These are phyloP conservation scores for Miniopterus natalensis DNA, from an alignment of 2,113 vertebrate genomes.

Conservation along the genomic window DNA sequence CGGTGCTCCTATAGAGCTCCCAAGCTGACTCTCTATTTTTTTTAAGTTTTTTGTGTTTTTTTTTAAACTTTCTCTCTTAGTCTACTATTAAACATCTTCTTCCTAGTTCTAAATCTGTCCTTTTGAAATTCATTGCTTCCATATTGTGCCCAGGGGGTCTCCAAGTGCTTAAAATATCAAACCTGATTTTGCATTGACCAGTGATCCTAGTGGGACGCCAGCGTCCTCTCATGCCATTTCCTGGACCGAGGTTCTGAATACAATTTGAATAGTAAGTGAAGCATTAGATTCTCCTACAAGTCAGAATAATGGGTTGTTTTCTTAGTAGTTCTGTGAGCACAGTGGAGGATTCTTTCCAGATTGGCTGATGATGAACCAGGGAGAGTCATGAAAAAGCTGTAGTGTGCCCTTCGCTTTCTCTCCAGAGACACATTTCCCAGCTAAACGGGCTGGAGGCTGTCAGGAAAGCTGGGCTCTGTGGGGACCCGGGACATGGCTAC, in stretches of 20 bases:
- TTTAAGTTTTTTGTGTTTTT: neutral
- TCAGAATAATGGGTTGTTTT: neutral
- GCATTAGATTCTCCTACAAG: neutral
- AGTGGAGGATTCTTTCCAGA: neutral
- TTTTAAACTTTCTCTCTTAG: neutral
- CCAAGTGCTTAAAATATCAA: neutral
- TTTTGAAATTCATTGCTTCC: constrained; percentile 1
- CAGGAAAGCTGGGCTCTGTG: neutral
- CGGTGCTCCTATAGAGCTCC: neutral
- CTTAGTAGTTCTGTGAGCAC: neutral
- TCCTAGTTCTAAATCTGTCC: neutral
- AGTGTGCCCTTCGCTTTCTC: neutral
- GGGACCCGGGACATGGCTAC: neutral
- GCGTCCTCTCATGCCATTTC: neutral
- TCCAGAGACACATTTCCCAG: neutral
- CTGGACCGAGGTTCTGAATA: neutral
- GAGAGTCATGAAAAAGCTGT: neutral
- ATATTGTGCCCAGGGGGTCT: neutral
- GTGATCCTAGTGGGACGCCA: neutral
- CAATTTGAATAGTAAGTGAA: neutral
- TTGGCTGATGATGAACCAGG: neutral
- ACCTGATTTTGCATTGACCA: neutral
- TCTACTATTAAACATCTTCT: neutral
- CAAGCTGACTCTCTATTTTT: neutral
- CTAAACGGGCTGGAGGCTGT: fast-evolving